phyloP scores from a whole-genome alignment of 1,140 invertebrate species.

The Trachelipus rathkii region DNA sequence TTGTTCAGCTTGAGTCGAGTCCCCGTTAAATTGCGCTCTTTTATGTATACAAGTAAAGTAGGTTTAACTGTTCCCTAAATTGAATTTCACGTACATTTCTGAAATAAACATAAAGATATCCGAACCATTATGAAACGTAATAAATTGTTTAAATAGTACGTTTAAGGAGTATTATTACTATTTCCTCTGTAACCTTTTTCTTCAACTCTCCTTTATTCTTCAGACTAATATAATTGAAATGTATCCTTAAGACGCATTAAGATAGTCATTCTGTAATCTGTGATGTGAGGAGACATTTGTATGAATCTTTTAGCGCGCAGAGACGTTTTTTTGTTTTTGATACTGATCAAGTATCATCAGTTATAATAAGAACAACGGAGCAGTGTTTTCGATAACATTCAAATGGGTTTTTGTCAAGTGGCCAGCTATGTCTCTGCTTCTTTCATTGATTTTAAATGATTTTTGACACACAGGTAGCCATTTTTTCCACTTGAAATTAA shows the following conservation, averaged over 20 bases:
- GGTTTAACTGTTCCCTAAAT: too few relatives aligned
- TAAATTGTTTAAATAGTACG: too few relatives aligned
- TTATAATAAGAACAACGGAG: background rate
- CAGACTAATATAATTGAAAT: background rate
- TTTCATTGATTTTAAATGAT: background rate
- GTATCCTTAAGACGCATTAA: slow-evolving; percentile 1
- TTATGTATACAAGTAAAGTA: too few relatives aligned
- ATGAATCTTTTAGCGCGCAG: background rate
- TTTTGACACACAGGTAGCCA: background rate
- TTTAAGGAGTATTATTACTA: too few relatives aligned
- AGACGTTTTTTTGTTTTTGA: background rate
- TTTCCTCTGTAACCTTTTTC: background rate
- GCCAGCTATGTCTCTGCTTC: background rate
- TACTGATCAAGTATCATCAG: slow-evolving; percentile 12
- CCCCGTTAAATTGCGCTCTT: too few relatives aligned
- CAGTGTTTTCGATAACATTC: background rate
- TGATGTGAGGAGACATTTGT: background rate
- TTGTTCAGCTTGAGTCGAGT: too few relatives aligned
- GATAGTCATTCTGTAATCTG: background rate
- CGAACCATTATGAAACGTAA: too few relatives aligned
- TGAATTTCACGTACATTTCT: too few relatives aligned
- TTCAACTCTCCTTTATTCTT: background rate
- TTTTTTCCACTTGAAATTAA: background rate
- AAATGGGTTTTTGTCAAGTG: background rate
- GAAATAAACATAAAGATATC: too few relatives aligned